phyloP scores from a whole-genome alignment of 2,888 invertebrate genomes.

The Oeneis ivallda region DNA sequence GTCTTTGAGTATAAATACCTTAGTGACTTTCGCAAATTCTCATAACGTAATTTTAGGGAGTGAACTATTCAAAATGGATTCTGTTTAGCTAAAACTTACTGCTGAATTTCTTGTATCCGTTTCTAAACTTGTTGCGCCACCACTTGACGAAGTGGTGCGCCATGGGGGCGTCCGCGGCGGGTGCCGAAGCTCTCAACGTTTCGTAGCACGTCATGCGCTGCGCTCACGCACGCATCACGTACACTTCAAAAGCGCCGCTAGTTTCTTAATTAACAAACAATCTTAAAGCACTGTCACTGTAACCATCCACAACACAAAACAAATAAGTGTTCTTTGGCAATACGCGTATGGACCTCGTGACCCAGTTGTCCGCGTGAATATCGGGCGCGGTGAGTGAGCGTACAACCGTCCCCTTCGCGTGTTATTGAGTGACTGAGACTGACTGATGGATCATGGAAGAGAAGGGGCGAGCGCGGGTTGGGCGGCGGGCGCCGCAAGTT shows the following conservation, averaged over 20 bases:
- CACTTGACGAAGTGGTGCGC: slow-evolving; percentile 88
- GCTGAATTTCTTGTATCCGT: slow-evolving; percentile 88
- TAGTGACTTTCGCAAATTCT: background rate
- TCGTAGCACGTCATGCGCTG: slow-evolving; percentile 83
- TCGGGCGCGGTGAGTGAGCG: slow-evolving; percentile 49
- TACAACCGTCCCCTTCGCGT: slow-evolving; percentile 61
- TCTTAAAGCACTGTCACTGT: slow-evolving; percentile 61
- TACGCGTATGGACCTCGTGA: slow-evolving; percentile 65
- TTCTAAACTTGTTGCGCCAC: slow-evolving; percentile 88
- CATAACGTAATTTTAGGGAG: background rate
- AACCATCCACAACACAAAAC: slow-evolving; percentile 64
- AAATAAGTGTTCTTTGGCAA: slow-evolving; percentile 51
- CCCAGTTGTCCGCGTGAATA: slow-evolving; percentile 77
- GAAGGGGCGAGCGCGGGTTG: slow-evolving; percentile 53
- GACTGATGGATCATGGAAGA: slow-evolving; percentile 67
- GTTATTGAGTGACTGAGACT: slow-evolving; percentile 77
- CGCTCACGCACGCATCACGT: slow-evolving; percentile 81
- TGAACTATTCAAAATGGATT: background rate
- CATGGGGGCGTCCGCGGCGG: slow-evolving; percentile 84
- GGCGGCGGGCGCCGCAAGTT: slow-evolving; percentile 42
- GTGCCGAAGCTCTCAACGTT: slow-evolving; percentile 80
- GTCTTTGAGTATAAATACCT: background rate
- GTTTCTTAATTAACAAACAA: slow-evolving; percentile 60
- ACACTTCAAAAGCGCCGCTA: slow-evolving; percentile 78
- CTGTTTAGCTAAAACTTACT: slow-evolving; percentile 70